Conservation (phyloP, 35 echinoderm and acorn worm genomes). For the Amphiura filiformis region DNA sequence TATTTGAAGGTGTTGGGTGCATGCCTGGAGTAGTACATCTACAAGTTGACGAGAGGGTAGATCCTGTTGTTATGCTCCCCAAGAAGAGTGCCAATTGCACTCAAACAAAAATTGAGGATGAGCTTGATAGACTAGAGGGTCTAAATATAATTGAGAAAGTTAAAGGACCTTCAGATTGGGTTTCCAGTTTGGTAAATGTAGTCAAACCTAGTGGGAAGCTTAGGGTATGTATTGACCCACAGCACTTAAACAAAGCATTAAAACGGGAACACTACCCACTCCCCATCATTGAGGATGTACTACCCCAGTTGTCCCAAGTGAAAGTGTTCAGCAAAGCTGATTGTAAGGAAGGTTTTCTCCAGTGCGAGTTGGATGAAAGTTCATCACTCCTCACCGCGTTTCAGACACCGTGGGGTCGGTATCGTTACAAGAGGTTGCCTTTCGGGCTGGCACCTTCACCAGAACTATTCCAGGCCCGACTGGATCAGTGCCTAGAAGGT, state of each 20-base stretch:
- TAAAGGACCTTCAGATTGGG: slow-evolving; percentile 48
- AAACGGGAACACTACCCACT: slow-evolving; percentile 26
- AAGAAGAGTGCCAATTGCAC: slow-evolving; percentile 30
- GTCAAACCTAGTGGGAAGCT: slow-evolving; percentile 33
- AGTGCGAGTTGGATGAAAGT: slow-evolving; percentile 18
- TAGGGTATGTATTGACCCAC: slow-evolving; percentile 48
- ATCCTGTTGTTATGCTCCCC: slow-evolving; percentile 27
- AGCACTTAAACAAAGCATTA: slow-evolving; percentile 44
- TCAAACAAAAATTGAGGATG: slow-evolving; percentile 54
- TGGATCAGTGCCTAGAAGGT: slow-evolving; percentile 13
- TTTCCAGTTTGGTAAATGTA: slow-evolving; percentile 27
- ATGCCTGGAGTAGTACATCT: slow-evolving; percentile 42
- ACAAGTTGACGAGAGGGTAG: not conserved
- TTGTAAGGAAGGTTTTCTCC: too few relatives aligned
- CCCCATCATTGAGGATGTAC: slow-evolving; percentile 52
- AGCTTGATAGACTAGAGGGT: slow-evolving; percentile 52
- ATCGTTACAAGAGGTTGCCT: slow-evolving; percentile 5
- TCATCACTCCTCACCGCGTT: slow-evolving; percentile 39
- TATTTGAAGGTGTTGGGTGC: slow-evolving; percentile 28
- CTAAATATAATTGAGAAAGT: slow-evolving; percentile 39
- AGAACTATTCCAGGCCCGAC: slow-evolving; percentile 32
- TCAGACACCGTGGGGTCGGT: slow-evolving; percentile 18
- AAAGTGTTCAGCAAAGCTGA: slow-evolving; percentile 48
- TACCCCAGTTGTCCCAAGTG: slow-evolving; percentile 39
- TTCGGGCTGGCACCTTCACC: slow-evolving; percentile 27